These are phyloP conservation scores for Lithophane ornitopus DNA, from an alignment of 2,888 invertebrate species.

Conservation along the genomic window DNA sequence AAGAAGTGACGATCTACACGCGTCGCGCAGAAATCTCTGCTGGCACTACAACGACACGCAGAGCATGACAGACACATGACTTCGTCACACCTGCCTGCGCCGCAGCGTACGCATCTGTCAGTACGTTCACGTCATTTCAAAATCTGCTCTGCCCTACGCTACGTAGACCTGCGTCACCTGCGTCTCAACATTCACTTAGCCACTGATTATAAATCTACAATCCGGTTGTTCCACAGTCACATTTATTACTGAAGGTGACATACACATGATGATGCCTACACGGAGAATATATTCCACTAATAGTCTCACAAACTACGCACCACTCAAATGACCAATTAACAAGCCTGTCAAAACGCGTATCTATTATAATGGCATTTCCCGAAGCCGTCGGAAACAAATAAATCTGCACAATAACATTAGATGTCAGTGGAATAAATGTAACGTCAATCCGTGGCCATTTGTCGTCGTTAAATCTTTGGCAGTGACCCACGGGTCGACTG, in stretches of 20 bases:
- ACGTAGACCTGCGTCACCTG: no score
- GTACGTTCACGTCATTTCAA: no score
- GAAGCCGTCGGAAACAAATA: slow-evolving; percentile 85
- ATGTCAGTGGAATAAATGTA: slow-evolving; percentile 86
- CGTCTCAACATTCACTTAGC: no score
- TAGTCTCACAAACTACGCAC: slow-evolving; percentile 16
- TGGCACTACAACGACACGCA: no score
- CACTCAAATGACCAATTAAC: slow-evolving; percentile 74
- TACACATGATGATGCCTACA: background rate
- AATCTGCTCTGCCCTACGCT: no score
- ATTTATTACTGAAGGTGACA: slow-evolving; percentile 23
- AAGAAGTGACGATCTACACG: no score
- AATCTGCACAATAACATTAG: slow-evolving; percentile 85
- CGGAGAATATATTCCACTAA: slow-evolving; percentile 28
- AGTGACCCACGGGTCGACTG: slow-evolving; percentile 70
- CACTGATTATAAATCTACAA: background rate
- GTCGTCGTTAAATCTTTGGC: slow-evolving; percentile 80
- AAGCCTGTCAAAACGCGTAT: slow-evolving; percentile 75
- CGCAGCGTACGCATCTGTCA: no score
- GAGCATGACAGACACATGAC: no score
- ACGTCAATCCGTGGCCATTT: slow-evolving; percentile 88
- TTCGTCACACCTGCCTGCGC: no score
- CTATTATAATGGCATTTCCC: slow-evolving; percentile 86
- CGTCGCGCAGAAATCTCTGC: no score
- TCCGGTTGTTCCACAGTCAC: background rate